Percentiles rank a stretch among this genome's conserved stretches.
Evolutionary conservation across 2,113 vertebrate genomes (phyloP).

Genomic region (Ctenomys sociabilis): DNA sequence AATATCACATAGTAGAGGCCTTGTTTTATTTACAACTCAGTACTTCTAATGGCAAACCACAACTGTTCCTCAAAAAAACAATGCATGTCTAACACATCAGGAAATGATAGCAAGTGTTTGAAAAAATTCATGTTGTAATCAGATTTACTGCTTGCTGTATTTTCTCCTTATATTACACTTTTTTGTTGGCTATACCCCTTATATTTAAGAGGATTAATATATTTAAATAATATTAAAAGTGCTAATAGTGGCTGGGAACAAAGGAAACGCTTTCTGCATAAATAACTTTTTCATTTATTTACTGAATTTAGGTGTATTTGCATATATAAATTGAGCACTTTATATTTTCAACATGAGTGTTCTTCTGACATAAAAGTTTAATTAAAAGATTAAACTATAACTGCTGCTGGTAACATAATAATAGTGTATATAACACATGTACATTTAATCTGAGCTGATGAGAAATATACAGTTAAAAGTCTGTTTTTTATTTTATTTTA

Average conservation of each 20-base stretch:
- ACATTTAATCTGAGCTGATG: background rate
- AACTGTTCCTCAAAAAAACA: background rate
- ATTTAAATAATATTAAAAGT: background rate
- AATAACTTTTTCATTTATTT: background rate
- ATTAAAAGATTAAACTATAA: background rate
- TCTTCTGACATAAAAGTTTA: background rate
- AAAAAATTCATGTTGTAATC: background rate
- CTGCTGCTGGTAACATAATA: background rate
- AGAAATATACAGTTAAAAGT: background rate
- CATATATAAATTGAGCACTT: background rate
- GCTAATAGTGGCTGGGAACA: background rate
- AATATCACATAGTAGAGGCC: background rate
- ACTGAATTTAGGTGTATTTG: background rate
- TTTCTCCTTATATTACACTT: background rate
- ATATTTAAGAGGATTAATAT: background rate
- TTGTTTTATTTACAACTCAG: background rate
- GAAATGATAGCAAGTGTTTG: conserved; percentile 2
- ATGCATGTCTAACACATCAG: background rate
- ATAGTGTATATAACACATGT: background rate
- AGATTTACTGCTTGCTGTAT: background rate
- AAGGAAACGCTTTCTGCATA: background rate
- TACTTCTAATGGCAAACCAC: background rate
- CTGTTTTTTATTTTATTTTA: background rate
- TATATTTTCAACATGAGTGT: background rate
- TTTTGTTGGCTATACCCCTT: background rate